These are phyloP conservation scores for Microplitis mediator DNA, from an alignment of 1,140 invertebrate genomes.

Conservation along the genomic window DNA sequence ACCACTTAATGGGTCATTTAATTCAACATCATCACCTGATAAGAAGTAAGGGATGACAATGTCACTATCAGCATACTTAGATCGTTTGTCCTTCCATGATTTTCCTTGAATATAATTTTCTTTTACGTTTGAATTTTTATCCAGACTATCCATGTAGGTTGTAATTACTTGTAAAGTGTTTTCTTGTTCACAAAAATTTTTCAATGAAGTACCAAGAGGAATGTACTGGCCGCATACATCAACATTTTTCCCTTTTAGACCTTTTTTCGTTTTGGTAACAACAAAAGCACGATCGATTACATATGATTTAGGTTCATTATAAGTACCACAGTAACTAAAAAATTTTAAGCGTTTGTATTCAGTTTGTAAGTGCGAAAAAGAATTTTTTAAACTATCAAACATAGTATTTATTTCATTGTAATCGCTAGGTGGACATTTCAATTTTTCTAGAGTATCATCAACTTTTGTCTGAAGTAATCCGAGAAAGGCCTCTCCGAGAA, in stretches of 20 bases:
- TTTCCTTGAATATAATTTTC: conserved; percentile 15
- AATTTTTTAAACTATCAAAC: neutral
- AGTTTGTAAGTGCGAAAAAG: neutral
- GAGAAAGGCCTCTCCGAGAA: no score
- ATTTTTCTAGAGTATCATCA: no score
- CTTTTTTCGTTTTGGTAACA: neutral
- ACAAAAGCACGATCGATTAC: neutral
- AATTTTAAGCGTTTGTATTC: conserved; percentile 8
- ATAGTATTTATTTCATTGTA: no score
- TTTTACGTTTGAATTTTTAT: neutral
- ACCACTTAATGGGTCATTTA: neutral
- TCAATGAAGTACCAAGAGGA: neutral
- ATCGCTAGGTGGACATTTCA: no score
- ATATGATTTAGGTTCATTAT: neutral
- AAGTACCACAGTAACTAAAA: neutral
- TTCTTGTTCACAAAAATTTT: conserved; percentile 11
- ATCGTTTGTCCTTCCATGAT: no score
- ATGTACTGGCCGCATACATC: conserved; percentile 15
- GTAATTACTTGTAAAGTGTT: conserved; percentile 6
- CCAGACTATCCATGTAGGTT: neutral
- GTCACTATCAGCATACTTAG: conserved; percentile 1
- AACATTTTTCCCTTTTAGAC: conserved; percentile 4
- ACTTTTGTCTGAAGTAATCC: no score
- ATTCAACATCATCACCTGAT: neutral
- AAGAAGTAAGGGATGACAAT: neutral